Evolutionary conservation across 92 coral and sea anemone species (phyloP).

Genomic region (Palythoa grandis): DNA sequence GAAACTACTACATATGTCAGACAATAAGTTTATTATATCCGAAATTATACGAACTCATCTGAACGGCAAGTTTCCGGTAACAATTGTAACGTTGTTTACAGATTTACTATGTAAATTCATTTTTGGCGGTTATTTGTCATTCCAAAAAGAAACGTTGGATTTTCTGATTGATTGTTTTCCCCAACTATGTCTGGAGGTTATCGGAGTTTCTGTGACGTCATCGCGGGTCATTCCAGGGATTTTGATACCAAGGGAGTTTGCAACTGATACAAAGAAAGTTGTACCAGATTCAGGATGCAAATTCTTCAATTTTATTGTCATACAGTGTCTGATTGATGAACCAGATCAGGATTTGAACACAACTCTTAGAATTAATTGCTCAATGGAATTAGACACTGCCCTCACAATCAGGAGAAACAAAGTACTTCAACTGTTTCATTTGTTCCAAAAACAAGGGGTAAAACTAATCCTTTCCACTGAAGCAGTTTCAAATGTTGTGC

Average conservation of each 20-base stretch:
- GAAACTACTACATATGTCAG: background rate
- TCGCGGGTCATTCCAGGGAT: constrained; percentile 80
- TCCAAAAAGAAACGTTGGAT: constrained; percentile 53
- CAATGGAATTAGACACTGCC: constrained; percentile 35
- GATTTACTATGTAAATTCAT: constrained; percentile 61
- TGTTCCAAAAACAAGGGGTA: constrained; percentile 59
- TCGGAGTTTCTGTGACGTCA: constrained; percentile 71
- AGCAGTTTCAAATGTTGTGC: constrained; percentile 60
- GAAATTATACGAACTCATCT: constrained; percentile 60
- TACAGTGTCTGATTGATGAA: constrained; percentile 68
- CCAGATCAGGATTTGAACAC: constrained; percentile 42
- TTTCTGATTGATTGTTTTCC: constrained; percentile 70
- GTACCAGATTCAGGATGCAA: constrained; percentile 10
- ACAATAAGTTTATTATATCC: constrained; percentile 35
- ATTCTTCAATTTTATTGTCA: constrained; percentile 64
- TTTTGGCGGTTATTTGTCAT: constrained; percentile 43
- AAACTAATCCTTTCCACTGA: constrained; percentile 76
- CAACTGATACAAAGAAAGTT: constrained; percentile 61
- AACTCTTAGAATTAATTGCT: constrained; percentile 49
- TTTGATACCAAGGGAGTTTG: constrained; percentile 81
- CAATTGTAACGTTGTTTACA: constrained; percentile 51
- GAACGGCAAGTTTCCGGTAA: constrained; percentile 75
- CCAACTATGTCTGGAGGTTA: constrained; percentile 72
- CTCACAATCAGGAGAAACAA: constrained; percentile 62
- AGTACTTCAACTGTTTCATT: constrained; percentile 41